A percentile compares a stretch with the other conserved stretches of the same genome.
Evolutionary conservation across 2,113 vertebrate genomes (phyloP).

Genomic region (Platycercus adscitus): DNA sequence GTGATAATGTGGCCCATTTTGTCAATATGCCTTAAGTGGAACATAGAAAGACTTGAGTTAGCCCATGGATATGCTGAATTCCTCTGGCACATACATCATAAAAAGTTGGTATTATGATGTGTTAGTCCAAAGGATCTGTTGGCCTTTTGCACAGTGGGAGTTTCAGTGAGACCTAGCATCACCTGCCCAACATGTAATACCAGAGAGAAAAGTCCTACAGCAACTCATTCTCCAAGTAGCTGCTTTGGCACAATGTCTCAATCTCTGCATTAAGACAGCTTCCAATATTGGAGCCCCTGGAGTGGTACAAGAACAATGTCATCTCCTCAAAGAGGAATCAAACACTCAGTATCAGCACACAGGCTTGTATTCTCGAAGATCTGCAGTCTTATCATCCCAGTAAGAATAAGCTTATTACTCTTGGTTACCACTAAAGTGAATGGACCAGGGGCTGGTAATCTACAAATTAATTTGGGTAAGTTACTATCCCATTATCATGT

Average conservation of each 20-base stretch:
- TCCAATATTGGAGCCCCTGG: neutral
- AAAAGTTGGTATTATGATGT: neutral
- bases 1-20: neutral
- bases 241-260: neutral
- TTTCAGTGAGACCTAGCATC: neutral
- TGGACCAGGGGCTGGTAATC: neutral
- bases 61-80: neutral
- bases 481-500: neutral
- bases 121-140: neutral
- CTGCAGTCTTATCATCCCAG: neutral
- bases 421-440: neutral
- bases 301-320: neutral
- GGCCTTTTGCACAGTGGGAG: neutral
- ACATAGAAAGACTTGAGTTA: neutral
- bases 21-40: slow-evolving; percentile 28
- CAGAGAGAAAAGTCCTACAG: neutral
- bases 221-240: neutral
- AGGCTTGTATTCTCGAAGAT: neutral
- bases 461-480: neutral
- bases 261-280: neutral
- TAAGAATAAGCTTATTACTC: neutral
- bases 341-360: neutral
- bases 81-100: neutral
- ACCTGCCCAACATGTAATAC: neutral
- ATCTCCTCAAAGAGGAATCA: neutral